Base-by-base conservation (phyloP, 2,113 vertebrate species). In the Spermophilus dauricus region DNA sequence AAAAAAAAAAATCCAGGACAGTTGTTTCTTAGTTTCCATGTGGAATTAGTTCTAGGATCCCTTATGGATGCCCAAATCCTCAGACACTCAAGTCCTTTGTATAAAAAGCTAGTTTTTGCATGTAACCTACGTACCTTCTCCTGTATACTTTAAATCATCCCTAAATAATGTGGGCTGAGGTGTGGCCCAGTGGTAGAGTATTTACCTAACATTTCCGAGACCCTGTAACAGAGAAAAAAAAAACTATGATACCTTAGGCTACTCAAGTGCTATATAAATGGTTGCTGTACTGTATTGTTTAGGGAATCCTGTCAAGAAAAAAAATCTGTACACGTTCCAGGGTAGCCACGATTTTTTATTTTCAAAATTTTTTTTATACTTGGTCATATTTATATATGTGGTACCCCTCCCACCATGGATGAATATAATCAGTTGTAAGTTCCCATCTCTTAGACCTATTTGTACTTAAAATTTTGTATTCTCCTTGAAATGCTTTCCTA, bases 401-500 rank as follows among this genome's bases (percentile, higher is more conserved):
- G 61, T 26, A 18, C 4, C 58, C 39, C 34, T 2, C 0, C 8
- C 28, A 72, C 24, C 20, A 75, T 18, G 48, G 13, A 17, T 8
- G 61, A 39, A 63, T 63, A 30, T 39, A 81, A 30, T 81, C 67
- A 82, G 39, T 80, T 61, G 24, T 45, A 92, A 87, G 37, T 26
- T 89, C 67, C 90, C 51, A 58, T 95, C 22, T 88, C 61, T 69
- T 58, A 56, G 37, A 73, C 32, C 63, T 94, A 17, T 85, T 22
- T 86, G 65, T 70, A 73, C 77, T 73, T 81, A 48, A 30, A n/a
- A 86, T 32, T 95, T 34, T 81, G 26, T 92, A 26, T 80, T 63
- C 80, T 89, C 63, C 51, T 93, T 61, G 73, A 89, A 80, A 63
- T 63, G 6, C 65, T 89, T 93, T 80, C 75, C 86, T 45, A 72